These are phyloP conservation scores for Frieseomelitta varia DNA, from an alignment of 1,140 invertebrate genomes.

Conservation along the genomic window DNA sequence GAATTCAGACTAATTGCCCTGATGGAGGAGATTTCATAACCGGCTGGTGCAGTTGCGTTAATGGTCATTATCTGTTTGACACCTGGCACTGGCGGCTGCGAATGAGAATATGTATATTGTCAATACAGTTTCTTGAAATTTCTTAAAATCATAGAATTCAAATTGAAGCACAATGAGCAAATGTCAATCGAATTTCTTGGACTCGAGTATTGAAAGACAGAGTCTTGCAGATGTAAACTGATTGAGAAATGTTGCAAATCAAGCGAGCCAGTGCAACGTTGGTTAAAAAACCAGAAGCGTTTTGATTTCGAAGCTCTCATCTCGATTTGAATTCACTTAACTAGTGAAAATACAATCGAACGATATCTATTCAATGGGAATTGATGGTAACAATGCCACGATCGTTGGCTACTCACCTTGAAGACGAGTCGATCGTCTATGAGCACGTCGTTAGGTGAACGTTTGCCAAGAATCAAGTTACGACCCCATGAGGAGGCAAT, in stretches of 20 bases:
- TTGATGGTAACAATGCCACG: neutral
- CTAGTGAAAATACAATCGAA: too few relatives aligned
- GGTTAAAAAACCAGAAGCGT: rapidly evolving
- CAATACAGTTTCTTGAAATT: neutral
- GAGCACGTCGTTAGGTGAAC: constrained; percentile 41
- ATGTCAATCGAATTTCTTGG: too few relatives aligned
- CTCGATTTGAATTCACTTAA: neutral
- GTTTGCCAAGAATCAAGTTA: constrained; percentile 52
- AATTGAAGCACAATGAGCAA: too few relatives aligned
- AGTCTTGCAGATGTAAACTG: too few relatives aligned
- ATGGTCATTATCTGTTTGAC: constrained; percentile 4
- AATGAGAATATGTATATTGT: neutral
- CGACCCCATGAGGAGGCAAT: constrained; percentile 31
- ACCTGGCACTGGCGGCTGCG: constrained; percentile 39
- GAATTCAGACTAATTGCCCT: neutral
- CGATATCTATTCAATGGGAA: neutral
- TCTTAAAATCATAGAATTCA: neutral
- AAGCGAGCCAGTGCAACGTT: too few relatives aligned
- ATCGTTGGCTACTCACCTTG: constrained; percentile 28
- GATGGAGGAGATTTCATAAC: constrained; percentile 44
- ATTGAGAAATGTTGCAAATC: too few relatives aligned
- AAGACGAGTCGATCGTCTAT: constrained; percentile 2
- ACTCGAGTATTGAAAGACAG: too few relatives aligned
- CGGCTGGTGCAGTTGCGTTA: neutral
- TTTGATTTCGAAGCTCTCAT: neutral